phyloP scores from a whole-genome alignment of 2,797 vertebrate species.

The Phrynocephalus forsythii region DNA sequence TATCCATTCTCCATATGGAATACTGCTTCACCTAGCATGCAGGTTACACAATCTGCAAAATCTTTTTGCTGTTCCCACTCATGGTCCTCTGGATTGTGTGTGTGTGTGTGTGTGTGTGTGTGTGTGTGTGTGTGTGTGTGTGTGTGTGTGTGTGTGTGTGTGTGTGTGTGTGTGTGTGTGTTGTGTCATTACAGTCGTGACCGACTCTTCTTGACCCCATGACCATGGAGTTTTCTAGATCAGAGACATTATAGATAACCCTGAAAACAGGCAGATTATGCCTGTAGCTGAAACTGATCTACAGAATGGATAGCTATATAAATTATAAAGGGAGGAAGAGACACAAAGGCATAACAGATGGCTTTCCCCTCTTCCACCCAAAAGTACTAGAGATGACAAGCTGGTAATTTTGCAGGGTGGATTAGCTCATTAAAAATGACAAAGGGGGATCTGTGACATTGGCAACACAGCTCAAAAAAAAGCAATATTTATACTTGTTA shows the following conservation, averaged over 20 bases:
- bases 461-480: conserved; percentile 39
- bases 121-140: too few relatives aligned
- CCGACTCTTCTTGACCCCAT: too few relatives aligned
- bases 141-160: too few relatives aligned
- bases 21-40: background rate
- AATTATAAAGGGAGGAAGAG: background rate
- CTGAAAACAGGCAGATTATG: background rate
- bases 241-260: background rate
- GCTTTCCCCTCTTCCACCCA: conserved; percentile 1
- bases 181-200: too few relatives aligned
- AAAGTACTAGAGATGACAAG: conserved; percentile 47
- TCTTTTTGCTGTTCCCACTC: background rate
- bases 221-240: too few relatives aligned
- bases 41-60: background rate
- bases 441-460: conserved; percentile 55
- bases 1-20: background rate
- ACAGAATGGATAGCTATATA: conserved; percentile 40
- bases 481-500: conserved; percentile 41
- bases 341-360: conserved; percentile 52
- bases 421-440: conserved; percentile 41
- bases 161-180: too few relatives aligned
- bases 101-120: too few relatives aligned
- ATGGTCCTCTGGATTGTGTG: background rate
- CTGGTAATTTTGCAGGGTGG: conserved; percentile 55
- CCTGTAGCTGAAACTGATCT: conserved; percentile 20